Percentiles rank a stretch among this genome's conserved stretches.
Evolutionary conservation across 2,797 vertebrate species (phyloP).

Genomic region (Aulostomus chinensis): DNA sequence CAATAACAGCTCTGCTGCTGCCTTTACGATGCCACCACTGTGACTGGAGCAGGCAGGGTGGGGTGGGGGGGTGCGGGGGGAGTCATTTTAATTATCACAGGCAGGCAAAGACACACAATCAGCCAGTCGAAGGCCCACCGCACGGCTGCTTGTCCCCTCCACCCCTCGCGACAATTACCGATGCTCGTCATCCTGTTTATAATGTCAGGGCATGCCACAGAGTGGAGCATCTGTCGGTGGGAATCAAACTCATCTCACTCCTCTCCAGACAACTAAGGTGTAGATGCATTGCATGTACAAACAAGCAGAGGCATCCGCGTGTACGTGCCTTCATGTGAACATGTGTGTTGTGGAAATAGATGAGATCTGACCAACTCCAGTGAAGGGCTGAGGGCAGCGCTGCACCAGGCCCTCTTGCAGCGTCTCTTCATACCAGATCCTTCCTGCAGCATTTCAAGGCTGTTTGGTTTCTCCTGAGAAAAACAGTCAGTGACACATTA

Average conservation of each 20-base stretch:
- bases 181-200: conserved; percentile 47
- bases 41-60: conserved; percentile 9
- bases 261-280: conserved; percentile 3
- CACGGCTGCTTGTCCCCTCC: conserved; percentile 11
- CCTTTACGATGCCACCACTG: conserved; percentile 22
- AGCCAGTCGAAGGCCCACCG: conserved; percentile 39
- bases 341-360: conserved; percentile 24
- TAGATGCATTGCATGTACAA: background rate
- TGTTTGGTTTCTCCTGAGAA: conserved; percentile 3
- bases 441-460: conserved; percentile 6
- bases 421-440: background rate
- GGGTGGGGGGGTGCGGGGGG: conserved; percentile 5
- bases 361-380: conserved; percentile 11
- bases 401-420: background rate
- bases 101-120: conserved; percentile 64
- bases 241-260: conserved; percentile 19
- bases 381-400: background rate
- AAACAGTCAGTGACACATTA: background rate
- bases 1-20: conserved; percentile 44
- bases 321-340: too few species aligned
- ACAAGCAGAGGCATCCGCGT: background rate
- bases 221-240: conserved; percentile 20
- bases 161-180: conserved; percentile 52
- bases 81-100: conserved; percentile 69
- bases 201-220: conserved; percentile 44